A percentile compares a stretch with the other conserved stretches of the same genome.
phyloP scores from a whole-genome alignment of 2,113 vertebrate genomes.

The Agapornis roseicollis region DNA sequence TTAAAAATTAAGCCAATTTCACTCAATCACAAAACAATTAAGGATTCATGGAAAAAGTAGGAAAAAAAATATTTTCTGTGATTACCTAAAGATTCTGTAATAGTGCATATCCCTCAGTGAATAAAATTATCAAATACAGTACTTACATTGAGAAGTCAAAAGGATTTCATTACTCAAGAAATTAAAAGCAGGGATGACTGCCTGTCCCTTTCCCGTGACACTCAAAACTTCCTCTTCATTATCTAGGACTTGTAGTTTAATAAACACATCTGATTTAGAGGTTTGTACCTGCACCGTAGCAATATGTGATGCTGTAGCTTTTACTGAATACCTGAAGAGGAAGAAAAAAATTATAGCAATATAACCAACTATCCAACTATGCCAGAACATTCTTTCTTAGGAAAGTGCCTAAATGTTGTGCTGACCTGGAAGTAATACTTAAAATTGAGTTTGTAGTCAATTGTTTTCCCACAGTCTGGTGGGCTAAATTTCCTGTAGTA shows the following conservation, averaged over 20 bases:
- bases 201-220: constrained; percentile 79
- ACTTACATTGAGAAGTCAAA: constrained; percentile 74
- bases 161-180: constrained; percentile 71
- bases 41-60: not conserved
- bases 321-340: constrained; percentile 77
- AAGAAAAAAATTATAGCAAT: not conserved
- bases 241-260: constrained; percentile 86
- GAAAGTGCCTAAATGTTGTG: not conserved
- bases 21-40: not conserved
- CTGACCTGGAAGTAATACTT: not conserved
- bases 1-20: not conserved
- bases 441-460: not conserved
- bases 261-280: constrained; percentile 77
- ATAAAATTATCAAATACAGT: not conserved
- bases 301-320: constrained; percentile 64
- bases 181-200: constrained; percentile 82
- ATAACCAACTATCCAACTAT: not conserved
- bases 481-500: not conserved
- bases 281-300: constrained; percentile 85
- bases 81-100: not conserved
- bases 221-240: constrained; percentile 73
- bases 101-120: not conserved
- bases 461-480: not conserved
- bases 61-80: not conserved
- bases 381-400: not conserved